A percentile compares a stretch with the other conserved stretches of the same genome.
Conservation (phyloP, 2,888 invertebrate species). For the Dinocampus coccinellae region DNA sequence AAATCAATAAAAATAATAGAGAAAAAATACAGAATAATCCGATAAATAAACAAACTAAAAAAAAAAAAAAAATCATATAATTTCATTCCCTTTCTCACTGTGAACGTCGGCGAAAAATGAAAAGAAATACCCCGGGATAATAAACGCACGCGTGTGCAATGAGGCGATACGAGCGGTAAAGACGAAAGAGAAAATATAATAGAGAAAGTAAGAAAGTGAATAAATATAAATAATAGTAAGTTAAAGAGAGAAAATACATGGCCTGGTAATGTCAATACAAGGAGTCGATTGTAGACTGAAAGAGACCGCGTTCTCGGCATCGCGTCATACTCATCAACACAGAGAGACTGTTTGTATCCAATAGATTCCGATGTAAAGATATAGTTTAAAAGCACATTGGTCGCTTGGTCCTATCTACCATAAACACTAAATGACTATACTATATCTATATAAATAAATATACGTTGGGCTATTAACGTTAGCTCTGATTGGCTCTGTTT, state of each 20-base stretch:
- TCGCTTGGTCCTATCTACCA: conserved; percentile 46
- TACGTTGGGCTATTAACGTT: conserved; percentile 62
- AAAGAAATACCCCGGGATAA: conserved; percentile 30
- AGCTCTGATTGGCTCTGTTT: conserved; percentile 68
- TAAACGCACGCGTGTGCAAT: conserved; percentile 57
- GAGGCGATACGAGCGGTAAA: conserved; percentile 64
- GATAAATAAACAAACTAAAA: too few species aligned
- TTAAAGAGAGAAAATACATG: conserved; percentile 26
- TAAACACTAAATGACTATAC: neutral
- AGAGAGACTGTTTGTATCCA: conserved; percentile 58
- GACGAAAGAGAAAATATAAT: conserved; percentile 58
- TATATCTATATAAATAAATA: neutral
- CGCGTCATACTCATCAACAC: conserved; percentile 44
- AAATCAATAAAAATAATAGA: too few species aligned
- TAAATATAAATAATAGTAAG: neutral
- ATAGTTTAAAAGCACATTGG: conserved; percentile 58
- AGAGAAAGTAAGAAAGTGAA: conserved; percentile 23
- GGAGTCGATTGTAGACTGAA: conserved; percentile 66
- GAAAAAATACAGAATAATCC: too few species aligned
- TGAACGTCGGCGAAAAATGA: conserved; percentile 11
- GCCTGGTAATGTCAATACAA: conserved; percentile 65
- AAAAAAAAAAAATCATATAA: too few species aligned
- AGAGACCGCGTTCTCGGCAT: conserved; percentile 53
- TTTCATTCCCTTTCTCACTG: too few species aligned
- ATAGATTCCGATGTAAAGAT: conserved; percentile 67